Percentiles rank a stretch among this genome's conserved stretches.
These are phyloP conservation scores for Scaptomyza polygonia DNA, from an alignment of 2,888 invertebrate genomes.

Conservation along the genomic window DNA sequence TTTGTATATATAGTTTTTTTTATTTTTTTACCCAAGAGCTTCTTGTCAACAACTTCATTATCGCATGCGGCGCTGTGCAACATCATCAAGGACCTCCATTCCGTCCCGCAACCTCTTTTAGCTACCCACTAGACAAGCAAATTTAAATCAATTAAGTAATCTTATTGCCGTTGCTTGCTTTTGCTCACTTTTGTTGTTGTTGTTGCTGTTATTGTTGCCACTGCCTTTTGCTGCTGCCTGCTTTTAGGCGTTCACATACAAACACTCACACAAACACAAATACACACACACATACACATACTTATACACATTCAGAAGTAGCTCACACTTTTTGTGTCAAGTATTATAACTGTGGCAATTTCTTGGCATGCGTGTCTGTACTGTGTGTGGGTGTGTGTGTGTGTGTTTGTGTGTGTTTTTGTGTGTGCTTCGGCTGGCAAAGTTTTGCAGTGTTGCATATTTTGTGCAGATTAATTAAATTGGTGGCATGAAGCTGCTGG, in stretches of 20 bases:
- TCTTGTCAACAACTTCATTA: constrained; percentile 80
- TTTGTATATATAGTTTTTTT: too few relatives aligned
- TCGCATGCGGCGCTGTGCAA: constrained; percentile 67
- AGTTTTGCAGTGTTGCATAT: constrained; percentile 76
- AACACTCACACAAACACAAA: constrained; percentile 24
- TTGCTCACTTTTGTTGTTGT: not conserved
- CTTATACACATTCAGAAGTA: constrained; percentile 4
- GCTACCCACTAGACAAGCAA: constrained; percentile 68
- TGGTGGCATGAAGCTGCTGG: constrained; percentile 60
- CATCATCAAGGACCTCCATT: constrained; percentile 40
- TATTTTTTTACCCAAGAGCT: constrained; percentile 65
- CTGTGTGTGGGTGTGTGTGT: constrained; percentile 19
- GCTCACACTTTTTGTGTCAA: constrained; percentile 60
- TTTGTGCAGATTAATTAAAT: constrained; percentile 77
- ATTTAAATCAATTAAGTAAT: constrained; percentile 78
- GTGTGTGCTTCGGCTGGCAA: constrained; percentile 43
- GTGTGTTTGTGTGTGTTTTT: constrained; percentile 20
- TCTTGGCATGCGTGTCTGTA: constrained; percentile 35
- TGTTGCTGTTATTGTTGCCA: constrained; percentile 7
- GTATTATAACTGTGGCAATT: constrained; percentile 65
- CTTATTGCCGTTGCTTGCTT: constrained; percentile 58
- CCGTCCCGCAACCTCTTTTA: not conserved
- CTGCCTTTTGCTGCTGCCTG: constrained; percentile 55
- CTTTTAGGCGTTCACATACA: constrained; percentile 51
- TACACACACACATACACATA: constrained; percentile 22